Percentiles rank a stretch among this genome's conserved stretches.
These are phyloP conservation scores for Calliphora vomitoria DNA, from an alignment of 2,888 invertebrate species.

Conservation along the genomic window DNA sequence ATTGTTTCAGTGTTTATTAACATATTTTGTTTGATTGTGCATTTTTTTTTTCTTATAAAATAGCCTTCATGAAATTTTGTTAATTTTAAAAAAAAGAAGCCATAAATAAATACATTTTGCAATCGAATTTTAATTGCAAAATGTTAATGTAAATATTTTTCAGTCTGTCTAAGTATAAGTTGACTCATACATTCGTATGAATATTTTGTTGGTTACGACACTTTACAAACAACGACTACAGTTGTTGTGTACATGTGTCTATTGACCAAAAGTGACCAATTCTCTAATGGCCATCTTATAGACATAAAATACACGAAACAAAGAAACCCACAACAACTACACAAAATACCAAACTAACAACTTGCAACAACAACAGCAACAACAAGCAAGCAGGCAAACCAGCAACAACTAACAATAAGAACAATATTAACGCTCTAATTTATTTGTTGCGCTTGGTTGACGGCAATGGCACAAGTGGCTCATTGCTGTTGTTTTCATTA, in stretches of 20 bases:
- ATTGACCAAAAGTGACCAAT: constrained; percentile 68
- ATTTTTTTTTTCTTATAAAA: not conserved
- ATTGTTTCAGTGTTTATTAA: constrained; percentile 9
- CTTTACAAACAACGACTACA: constrained; percentile 47
- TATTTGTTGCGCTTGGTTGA: constrained; percentile 77
- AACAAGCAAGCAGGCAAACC: not conserved
- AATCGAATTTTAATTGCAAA: constrained; percentile 64
- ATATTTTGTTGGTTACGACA: constrained; percentile 64
- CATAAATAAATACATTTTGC: constrained; percentile 64
- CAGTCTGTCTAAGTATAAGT: not conserved
- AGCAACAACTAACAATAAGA: constrained; percentile 47
- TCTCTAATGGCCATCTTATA: constrained; percentile 67
- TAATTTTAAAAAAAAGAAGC: constrained; percentile 30
- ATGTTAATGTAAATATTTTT: constrained; percentile 38
- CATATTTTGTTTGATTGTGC: not conserved
- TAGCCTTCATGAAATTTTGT: constrained; percentile 58
- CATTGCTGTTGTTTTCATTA: constrained; percentile 69
- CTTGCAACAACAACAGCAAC: constrained; percentile 29
- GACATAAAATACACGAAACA: constrained; percentile 33
- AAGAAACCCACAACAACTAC: constrained; percentile 59
- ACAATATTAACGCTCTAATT: constrained; percentile 76
- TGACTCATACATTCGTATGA: constrained; percentile 14
- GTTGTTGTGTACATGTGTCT: constrained; percentile 32
- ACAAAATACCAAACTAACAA: constrained; percentile 54
- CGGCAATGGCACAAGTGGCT: constrained; percentile 74